These are phyloP conservation scores for Pocota personata DNA, from an alignment of 2,888 invertebrate genomes.

Conservation along the genomic window DNA sequence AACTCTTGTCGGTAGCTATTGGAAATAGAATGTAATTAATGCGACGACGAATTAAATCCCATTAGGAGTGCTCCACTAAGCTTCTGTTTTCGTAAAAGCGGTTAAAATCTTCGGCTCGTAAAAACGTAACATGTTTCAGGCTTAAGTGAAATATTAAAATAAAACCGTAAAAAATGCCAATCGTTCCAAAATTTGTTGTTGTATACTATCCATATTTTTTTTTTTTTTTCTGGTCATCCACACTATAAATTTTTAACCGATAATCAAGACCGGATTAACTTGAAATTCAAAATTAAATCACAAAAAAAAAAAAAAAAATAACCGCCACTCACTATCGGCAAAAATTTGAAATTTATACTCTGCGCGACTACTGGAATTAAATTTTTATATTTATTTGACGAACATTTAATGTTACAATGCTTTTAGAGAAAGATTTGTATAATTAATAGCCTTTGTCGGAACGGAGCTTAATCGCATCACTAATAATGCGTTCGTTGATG, in stretches of 20 bases:
- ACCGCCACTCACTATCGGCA: conserved; percentile 47
- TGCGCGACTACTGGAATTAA: conserved; percentile 71
- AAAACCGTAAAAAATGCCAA: conserved; percentile 40
- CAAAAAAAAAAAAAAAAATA: conserved; percentile 19
- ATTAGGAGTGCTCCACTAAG: conserved; percentile 63
- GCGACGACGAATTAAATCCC: conserved; percentile 52
- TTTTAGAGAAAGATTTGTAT: conserved; percentile 71
- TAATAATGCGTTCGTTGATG: conserved; percentile 58
- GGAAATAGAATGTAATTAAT: conserved; percentile 44
- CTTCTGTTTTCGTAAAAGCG: conserved; percentile 59
- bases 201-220: conserved; percentile 11
- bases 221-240: conserved; percentile 27
- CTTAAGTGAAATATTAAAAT: conserved; percentile 60
- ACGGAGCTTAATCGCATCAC: conserved; percentile 42
- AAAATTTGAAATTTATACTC: conserved; percentile 40
- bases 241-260: conserved; percentile 48
- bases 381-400: conserved; percentile 71
- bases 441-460: conserved; percentile 71
- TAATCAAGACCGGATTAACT: conserved; percentile 68
- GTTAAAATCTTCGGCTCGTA: conserved; percentile 17
- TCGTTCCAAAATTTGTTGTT: conserved; percentile 48
- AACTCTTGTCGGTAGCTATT: conserved; percentile 15
- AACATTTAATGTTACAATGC: conserved; percentile 72
- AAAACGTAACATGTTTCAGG: conserved; percentile 58
- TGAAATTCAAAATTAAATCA: conserved; percentile 53